phyloP scores from a whole-genome alignment of 2,113 vertebrate genomes.

The Oreotragus oreotragus region DNA sequence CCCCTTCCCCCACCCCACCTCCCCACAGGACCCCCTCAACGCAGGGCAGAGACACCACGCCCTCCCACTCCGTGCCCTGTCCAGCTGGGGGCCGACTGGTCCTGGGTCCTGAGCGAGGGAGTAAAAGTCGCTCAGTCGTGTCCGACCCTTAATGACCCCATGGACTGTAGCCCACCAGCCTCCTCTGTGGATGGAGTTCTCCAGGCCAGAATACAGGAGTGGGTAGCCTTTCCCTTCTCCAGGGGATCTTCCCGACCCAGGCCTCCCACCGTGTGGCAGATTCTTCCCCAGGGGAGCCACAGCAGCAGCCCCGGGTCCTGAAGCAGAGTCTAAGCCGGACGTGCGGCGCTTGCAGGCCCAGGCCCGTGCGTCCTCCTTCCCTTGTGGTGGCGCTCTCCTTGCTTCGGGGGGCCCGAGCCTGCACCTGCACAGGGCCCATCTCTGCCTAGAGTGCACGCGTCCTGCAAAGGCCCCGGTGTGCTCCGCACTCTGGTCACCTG shows the following conservation, averaged over 20 bases:
- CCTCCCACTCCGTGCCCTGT: neutral
- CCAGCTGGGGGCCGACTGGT: neutral
- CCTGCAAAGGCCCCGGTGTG: neutral
- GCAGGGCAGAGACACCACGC: neutral
- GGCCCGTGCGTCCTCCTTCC: accelerated
- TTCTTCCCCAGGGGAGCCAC: neutral
- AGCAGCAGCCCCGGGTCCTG: neutral
- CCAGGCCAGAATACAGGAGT: neutral
- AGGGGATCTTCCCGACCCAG: neutral
- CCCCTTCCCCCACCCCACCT: neutral
- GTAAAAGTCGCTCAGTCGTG: neutral
- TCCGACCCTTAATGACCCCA: neutral
- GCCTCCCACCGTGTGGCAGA: neutral
- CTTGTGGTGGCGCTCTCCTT: neutral
- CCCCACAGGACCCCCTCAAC: neutral
- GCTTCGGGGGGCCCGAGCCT: neutral
- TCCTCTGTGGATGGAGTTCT: neutral
- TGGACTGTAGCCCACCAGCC: neutral
- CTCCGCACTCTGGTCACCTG: neutral
- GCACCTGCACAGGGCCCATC: neutral
- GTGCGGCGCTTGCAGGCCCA: neutral
- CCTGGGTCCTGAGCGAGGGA: neutral
- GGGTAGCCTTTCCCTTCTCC: neutral
- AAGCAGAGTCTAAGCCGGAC: neutral
- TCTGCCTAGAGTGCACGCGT: neutral